Base-by-base conservation (phyloP, 2,797 vertebrate species). In the Synanceia verrucosa region DNA sequence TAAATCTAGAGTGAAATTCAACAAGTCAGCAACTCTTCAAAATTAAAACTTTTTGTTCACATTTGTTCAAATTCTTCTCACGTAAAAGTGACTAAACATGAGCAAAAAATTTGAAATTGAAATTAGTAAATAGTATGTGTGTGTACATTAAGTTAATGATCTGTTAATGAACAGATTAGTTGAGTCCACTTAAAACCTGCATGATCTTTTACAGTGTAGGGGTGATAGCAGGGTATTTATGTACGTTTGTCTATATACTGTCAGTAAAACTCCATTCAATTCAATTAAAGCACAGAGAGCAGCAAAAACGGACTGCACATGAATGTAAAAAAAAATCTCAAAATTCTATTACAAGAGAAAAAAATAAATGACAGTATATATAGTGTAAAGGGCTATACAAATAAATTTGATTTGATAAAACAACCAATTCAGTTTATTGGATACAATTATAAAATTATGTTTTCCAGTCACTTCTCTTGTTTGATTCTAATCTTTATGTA, bases 31-130 rank as follows among this genome's bases (percentile, higher is more conserved):
- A n/a, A n/a, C n/a, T n/a, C n/a, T n/a, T n/a, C n/a, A n/a, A n/a
- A n/a, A n/a, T n/a, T n/a, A n/a, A n/a, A n/a, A n/a, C n/a, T n/a
- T n/a, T n/a, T n/a, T n/a, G n/a, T n/a, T n/a, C n/a, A n/a, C n/a
- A 41, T 8, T 16, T 0, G 6, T 39, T 39, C 0, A 39, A 43
- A 43, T 18, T 43, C 0, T 43, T 10, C n/a, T 19, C 18, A 0
- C n/a, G 39, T 43, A 39, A 39, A 14, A 39, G n/a, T n/a, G n/a
- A n/a, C n/a, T n/a, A n/a, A n/a, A n/a, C n/a, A n/a, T n/a, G n/a
- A n/a, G n/a, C n/a, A n/a, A n/a, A n/a, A n/a, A n/a, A 3, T 43
- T 43, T 43, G 1, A 41, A 41, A 41, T n/a, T 41, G 8, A 43
- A 41, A 41, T 41, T 8, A 18, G n/a, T 41, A 41, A 41, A 41